These are phyloP conservation scores for Platanista minor DNA, from an alignment of 2,113 vertebrate species.

Conservation along the genomic window DNA sequence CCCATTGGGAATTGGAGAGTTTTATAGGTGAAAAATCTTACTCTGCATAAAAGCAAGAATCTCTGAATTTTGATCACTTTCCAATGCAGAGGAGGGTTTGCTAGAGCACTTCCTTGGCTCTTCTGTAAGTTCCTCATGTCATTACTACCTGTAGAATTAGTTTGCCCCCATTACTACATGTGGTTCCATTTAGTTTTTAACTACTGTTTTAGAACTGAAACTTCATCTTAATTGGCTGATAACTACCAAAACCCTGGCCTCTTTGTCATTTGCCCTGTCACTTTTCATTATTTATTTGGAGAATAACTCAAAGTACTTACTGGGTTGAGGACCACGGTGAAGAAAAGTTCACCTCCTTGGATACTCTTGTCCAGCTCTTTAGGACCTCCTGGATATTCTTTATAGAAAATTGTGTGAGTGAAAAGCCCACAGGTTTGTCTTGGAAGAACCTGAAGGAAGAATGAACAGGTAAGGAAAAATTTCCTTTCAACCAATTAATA, in stretches of 20 bases:
- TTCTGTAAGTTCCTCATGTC: neutral
- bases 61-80: neutral
- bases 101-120: neutral
- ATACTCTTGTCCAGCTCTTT: constrained; percentile 97
- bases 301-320: constrained; percentile 83
- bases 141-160: neutral
- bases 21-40: neutral
- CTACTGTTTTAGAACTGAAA: neutral
- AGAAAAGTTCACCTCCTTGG: constrained; percentile 94
- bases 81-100: neutral
- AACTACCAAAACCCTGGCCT: neutral
- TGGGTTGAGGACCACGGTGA: constrained; percentile 95
- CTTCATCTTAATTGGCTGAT: neutral
- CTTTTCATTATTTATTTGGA: neutral
- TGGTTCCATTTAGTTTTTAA: neutral
- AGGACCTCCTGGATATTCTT: constrained; percentile 96
- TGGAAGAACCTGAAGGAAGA: constrained; percentile 90
- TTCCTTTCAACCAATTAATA: neutral
- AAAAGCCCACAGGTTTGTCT: constrained; percentile 97
- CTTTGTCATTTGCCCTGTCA: neutral
- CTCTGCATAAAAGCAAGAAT: neutral
- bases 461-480: neutral
- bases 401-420: constrained; percentile 98
- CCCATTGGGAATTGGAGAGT: neutral
- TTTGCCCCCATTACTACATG: neutral